Base-by-base conservation (phyloP, 1,140 invertebrate species). In the Tetragnatha versicolor region DNA sequence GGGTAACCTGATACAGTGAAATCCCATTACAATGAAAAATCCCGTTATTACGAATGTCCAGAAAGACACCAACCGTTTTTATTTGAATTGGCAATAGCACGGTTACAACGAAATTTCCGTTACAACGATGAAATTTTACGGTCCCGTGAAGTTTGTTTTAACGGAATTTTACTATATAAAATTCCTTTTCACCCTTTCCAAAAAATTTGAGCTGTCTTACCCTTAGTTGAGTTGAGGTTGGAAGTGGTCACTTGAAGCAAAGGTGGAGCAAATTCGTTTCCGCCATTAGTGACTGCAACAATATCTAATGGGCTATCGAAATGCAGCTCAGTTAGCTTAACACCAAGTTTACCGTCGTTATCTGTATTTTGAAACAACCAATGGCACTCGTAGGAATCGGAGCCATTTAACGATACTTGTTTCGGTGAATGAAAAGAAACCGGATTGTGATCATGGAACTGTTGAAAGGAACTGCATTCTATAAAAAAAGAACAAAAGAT, bases 181-280 rank as follows among this genome's bases (percentile, higher is more conserved):
- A n/a, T n/a, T n/a, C n/a, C n/a, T n/a, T n/a, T n/a, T n/a, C n/a
- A 42, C 39, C 17, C 7, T 42, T 42, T 42, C 17, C 17, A 7
- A 9, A 42, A 42, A 42, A 42, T 42, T 42, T 12, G 4, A n/a
- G n/a, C n/a, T n/a, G n/a, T 29, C 69, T 47, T 61, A 73, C 69
- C 20, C n/a, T 55, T 60, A 27, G 39, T 45, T 9, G 7, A n/a
- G 33, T 73, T 73, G 3, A 6, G 20, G 45, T 63, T 61, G 1
- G 72, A 75, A n/a, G 42, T 37, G 0, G 72, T 75, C 17, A 75
- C 45, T 49, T 75, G 72, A 22, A 75, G n/a, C 31, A 75, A 51
- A 63, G 72, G 72, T 37, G 29, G 2, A 9, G 72, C 61, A 25
- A 35, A 12, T n/a, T 35, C 39, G 51, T 29, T 63, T 22, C 29